These are phyloP conservation scores for Melanostoma scalare DNA, from an alignment of 2,888 invertebrate species.

Conservation along the genomic window DNA sequence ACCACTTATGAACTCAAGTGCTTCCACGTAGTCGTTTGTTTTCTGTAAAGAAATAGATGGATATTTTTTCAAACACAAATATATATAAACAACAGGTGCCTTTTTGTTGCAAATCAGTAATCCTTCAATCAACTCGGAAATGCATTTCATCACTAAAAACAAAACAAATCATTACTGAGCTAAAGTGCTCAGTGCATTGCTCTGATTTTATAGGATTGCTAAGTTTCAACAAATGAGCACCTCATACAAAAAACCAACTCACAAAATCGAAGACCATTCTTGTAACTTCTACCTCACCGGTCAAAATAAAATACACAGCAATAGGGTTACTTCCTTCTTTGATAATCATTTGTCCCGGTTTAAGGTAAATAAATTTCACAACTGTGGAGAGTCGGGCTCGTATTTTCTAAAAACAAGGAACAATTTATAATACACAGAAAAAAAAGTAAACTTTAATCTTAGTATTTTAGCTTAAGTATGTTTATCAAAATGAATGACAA, in stretches of 20 bases:
- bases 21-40: constrained; percentile 57
- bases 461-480: no score
- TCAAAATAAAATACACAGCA: constrained; percentile 86
- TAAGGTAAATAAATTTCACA: constrained; percentile 85
- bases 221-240: no score
- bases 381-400: constrained; percentile 85
- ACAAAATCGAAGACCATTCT: constrained; percentile 77
- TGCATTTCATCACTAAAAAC: no score
- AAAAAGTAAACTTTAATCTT: not conserved
- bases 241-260: constrained; percentile 4
- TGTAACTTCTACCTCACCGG: constrained; percentile 83
- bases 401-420: constrained; percentile 82
- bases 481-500: no score
- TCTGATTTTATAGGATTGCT: no score
- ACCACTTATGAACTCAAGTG: constrained; percentile 76
- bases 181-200: no score
- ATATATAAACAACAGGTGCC: no score
- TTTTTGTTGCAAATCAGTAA: no score
- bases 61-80: no score
- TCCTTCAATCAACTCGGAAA: no score
- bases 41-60: constrained; percentile 28
- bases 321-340: constrained; percentile 85
- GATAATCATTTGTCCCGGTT: constrained; percentile 85
- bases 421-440: constrained; percentile 56
- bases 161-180: no score